Evolutionary conservation across 2,888 invertebrate species (phyloP), one percentile per base, ranked within the genome.

Genomic region (Eristalinus aeneus): DNA sequence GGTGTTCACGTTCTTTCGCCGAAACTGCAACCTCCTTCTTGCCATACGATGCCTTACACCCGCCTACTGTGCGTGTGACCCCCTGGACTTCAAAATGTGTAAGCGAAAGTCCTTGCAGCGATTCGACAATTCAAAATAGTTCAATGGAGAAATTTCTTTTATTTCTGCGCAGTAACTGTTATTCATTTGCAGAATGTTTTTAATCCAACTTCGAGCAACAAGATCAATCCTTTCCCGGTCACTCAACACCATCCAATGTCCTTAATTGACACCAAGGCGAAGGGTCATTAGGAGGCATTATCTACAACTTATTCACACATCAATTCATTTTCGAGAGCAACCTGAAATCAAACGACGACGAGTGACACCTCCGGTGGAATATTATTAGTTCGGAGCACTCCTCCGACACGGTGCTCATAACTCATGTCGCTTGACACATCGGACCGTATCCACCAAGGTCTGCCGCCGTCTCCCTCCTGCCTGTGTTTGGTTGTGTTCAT

Each of bases 391-490:
- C 58, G 60, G 71, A 67, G 74, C 20, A 58, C 80, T 67, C 71
- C 68, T 63, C 63, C 23, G 72, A 36, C 61, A 67, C 39, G 34
- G 68, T 68, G 56, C 36, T 61, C 72, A 85, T 85, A 85, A 85
- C 60, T 85, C 72, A 80, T 65, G 34, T 54, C 58, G 67, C 64
- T 76, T 80, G 80, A 80, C 80, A 80, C 63, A 36, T 73, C 85
- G 68, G 75, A 76, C 46, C 63, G 63, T 64, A 63, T 76, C 74
- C 64, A 71, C 39, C 22, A 32, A 34, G 56, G 39, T 65, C 22
- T 65, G 36, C 54, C 46, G 16, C 46, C 16, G 0, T 16, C 16
- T 16, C 4, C 16, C 16, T 16, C 46, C 16, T n/a, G 8, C 16
- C 36, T 82, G 20, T 46, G 53, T 61, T 16, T 58, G 6, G 46